Evolutionary conservation across 2,888 invertebrate species (phyloP).

Genomic region (Drosophila ezoana): DNA sequence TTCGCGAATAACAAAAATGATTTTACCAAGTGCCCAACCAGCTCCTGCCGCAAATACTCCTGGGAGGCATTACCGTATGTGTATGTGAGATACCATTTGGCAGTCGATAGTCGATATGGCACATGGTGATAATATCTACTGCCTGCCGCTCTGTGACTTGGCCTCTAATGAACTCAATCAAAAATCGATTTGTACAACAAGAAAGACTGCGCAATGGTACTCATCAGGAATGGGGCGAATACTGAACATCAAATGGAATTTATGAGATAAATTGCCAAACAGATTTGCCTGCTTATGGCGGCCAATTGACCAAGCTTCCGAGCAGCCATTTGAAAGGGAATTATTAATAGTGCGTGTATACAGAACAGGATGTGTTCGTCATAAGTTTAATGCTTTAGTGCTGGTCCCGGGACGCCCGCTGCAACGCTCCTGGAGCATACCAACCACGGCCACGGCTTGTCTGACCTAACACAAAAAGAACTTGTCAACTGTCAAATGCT

Average conservation of each 20-base stretch:
- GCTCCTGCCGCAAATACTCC: slow-evolving; percentile 54
- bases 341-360: slow-evolving; percentile 74
- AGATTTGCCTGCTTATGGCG: slow-evolving; percentile 57
- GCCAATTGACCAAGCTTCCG: slow-evolving; percentile 44
- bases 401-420: not conserved
- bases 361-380: slow-evolving; percentile 42
- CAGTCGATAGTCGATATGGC: slow-evolving; percentile 34
- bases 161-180: slow-evolving; percentile 83
- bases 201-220: slow-evolving; percentile 30
- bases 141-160: slow-evolving; percentile 36
- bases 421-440: slow-evolving; percentile 3
- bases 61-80: slow-evolving; percentile 76
- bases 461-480: slow-evolving; percentile 64
- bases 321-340: slow-evolving; percentile 73
- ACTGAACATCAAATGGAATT: slow-evolving; percentile 80
- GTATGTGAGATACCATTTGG: slow-evolving; percentile 17
- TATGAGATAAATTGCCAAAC: slow-evolving; percentile 74
- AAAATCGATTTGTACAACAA: slow-evolving; percentile 82
- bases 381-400: slow-evolving; percentile 67
- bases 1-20: slow-evolving; percentile 82
- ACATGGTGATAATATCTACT: slow-evolving; percentile 59
- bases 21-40: slow-evolving; percentile 62
- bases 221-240: slow-evolving; percentile 9
- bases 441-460: slow-evolving; percentile 18
- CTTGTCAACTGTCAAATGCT: slow-evolving; percentile 81